These are phyloP conservation scores for Ditylenchus dipsaci DNA, from an alignment of 1,140 invertebrate species.

Conservation along the genomic window DNA sequence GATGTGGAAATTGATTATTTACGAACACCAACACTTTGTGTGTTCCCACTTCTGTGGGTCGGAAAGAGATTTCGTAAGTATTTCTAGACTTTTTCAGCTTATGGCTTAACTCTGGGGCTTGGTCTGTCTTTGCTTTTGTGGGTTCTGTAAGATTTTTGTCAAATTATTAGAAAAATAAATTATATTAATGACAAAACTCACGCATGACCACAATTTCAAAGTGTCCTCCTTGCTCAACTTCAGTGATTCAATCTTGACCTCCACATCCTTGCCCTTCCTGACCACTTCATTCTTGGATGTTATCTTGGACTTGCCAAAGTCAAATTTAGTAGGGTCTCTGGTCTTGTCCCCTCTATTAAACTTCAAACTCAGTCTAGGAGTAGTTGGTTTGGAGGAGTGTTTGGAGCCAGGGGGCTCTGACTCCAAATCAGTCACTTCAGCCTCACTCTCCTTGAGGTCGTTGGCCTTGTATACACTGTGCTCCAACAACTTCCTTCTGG, in stretches of 20 bases:
- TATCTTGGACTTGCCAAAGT: slow-evolving; percentile 57
- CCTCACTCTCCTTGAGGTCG: slow-evolving; percentile 21
- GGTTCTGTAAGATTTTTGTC: background rate
- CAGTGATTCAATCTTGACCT: slow-evolving; percentile 52
- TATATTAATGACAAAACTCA: slow-evolving; percentile 30
- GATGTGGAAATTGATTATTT: slow-evolving; percentile 51
- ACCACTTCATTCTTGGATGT: slow-evolving; percentile 55
- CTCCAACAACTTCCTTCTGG: slow-evolving; percentile 32
- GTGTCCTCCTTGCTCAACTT: slow-evolving; percentile 54
- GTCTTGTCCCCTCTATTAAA: slow-evolving; percentile 24
- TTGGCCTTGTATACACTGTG: slow-evolving; percentile 34
- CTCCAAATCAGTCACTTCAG: slow-evolving; percentile 29
- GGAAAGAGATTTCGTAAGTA: slow-evolving; percentile 55
- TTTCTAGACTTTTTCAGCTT: slow-evolving; percentile 51
- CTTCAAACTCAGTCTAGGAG: slow-evolving; percentile 47
- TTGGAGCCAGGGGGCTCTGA: slow-evolving; percentile 34
- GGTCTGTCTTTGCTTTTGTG: background rate
- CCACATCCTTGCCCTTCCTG: slow-evolving; percentile 50
- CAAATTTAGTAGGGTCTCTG: slow-evolving; percentile 31
- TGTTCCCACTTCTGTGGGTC: slow-evolving; percentile 51
- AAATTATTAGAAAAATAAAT: background rate
- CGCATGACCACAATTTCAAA: slow-evolving; percentile 47
- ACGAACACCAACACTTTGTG: slow-evolving; percentile 51
- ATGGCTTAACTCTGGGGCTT: slow-evolving; percentile 31
- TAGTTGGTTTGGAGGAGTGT: slow-evolving; percentile 47